These are phyloP conservation scores for Hololepta plana DNA, from an alignment of 2,888 invertebrate species.

Conservation along the genomic window DNA sequence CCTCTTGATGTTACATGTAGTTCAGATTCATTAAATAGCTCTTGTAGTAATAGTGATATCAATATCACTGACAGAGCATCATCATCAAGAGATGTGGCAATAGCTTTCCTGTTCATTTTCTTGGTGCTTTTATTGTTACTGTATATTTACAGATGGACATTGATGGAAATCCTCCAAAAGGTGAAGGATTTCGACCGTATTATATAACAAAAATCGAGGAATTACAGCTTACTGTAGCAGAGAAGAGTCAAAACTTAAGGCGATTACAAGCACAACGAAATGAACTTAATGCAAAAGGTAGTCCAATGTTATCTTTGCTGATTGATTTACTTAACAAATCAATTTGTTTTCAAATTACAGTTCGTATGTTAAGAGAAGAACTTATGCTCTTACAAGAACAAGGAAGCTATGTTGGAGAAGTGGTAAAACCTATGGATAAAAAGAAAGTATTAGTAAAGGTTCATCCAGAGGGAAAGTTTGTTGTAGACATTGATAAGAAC, in stretches of 20 bases:
- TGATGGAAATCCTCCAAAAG: slow-evolving; percentile 42
- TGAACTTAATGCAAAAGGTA: slow-evolving; percentile 96
- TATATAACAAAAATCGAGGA: slow-evolving; percentile 98
- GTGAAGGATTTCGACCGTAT: slow-evolving; percentile 87
- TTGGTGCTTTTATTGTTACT: not conserved
- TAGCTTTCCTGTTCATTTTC: not conserved
- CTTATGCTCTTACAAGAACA: slow-evolving; percentile 92
- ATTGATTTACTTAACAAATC: slow-evolving; percentile 4
- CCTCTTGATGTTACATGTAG: too few relatives aligned
- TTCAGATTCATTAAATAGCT: too few relatives aligned
- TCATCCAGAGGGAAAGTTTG: slow-evolving; percentile 98
- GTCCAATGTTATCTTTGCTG: slow-evolving; percentile 1
- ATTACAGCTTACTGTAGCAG: slow-evolving; percentile 86
- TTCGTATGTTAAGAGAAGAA: slow-evolving; percentile 94
- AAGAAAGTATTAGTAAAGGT: slow-evolving; percentile 99
- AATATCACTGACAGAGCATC: too few relatives aligned
- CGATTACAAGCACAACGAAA: slow-evolving; percentile 96
- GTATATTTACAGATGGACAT: slow-evolving; percentile 46
- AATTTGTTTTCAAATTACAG: slow-evolving; percentile 30
- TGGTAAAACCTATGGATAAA: slow-evolving; percentile 99
- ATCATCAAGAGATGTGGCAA: too few relatives aligned
- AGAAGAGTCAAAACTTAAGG: slow-evolving; percentile 91
- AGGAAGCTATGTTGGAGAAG: slow-evolving; percentile 98
- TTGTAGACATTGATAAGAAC: slow-evolving; percentile 97
- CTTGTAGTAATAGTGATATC: too few relatives aligned